These are phyloP conservation scores for Cremastinae sp. DNA, from an alignment of 2,888 invertebrate genomes.

Conservation along the genomic window DNA sequence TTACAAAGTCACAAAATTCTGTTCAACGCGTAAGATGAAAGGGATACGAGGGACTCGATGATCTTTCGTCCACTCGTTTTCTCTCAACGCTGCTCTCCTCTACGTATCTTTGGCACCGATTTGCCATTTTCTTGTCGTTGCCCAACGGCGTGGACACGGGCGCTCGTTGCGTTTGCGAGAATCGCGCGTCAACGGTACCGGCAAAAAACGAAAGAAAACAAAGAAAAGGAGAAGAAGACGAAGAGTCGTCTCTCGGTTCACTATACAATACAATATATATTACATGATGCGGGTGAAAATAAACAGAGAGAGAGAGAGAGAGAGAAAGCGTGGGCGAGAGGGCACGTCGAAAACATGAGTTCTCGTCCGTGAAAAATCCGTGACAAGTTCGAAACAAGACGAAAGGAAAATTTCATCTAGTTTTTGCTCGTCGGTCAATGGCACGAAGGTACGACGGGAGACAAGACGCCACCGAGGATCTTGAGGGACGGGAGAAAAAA, in stretches of 20 bases:
- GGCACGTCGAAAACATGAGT: background rate
- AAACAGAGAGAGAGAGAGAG: conserved; percentile 12
- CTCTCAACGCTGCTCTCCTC: background rate
- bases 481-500: conserved; percentile 1
- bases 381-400: background rate
- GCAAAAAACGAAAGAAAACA: background rate
- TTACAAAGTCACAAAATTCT: background rate
- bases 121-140: conserved; percentile 49
- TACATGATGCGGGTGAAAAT: conserved; percentile 36
- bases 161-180: background rate
- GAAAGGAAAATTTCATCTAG: background rate
- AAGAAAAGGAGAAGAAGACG: conserved; percentile 6
- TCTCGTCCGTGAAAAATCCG: too few species aligned
- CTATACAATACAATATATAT: conserved; percentile 43
- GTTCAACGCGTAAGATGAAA: background rate
- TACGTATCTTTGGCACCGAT: conserved; percentile 55
- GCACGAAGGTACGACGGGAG: conserved; percentile 12
- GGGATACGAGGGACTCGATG: background rate
- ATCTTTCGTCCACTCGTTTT: conserved; percentile 11
- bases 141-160: conserved; percentile 1
- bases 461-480: conserved; percentile 4
- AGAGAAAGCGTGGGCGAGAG: background rate
- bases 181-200: conserved; percentile 1
- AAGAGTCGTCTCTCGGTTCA: conserved; percentile 9
- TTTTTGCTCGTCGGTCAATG: conserved; percentile 7